Percentiles rank a stretch among this genome's conserved stretches.
Evolutionary conservation across 2,797 vertebrate genomes (phyloP).

Genomic region (Agapornis canus): DNA sequence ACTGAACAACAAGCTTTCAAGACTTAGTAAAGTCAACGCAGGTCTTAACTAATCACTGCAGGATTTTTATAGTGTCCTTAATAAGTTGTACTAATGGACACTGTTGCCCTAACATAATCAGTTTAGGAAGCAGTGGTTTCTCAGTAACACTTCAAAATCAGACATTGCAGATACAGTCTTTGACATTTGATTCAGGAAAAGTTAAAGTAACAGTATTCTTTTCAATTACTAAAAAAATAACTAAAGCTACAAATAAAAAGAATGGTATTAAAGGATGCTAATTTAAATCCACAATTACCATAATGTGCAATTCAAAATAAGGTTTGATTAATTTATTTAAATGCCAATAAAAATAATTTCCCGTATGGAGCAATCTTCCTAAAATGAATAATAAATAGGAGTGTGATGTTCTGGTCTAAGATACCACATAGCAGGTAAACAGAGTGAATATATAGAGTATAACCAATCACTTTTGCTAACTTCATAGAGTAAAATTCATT

Average conservation of each 20-base stretch:
- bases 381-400: slow-evolving; percentile 4
- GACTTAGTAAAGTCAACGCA: neutral
- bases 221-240: neutral
- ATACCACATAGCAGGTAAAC: neutral
- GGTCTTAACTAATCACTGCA: neutral
- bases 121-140: neutral
- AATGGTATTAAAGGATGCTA: neutral
- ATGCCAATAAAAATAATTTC: slow-evolving; percentile 16
- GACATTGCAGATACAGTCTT: neutral
- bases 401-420: neutral
- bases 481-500: neutral
- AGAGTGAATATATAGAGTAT: neutral
- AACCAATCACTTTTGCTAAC: slow-evolving; percentile 9
- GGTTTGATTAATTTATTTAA: slow-evolving; percentile 1
- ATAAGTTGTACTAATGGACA: neutral
- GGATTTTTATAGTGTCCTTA: neutral
- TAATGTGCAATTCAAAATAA: neutral
- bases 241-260: slow-evolving; percentile 2
- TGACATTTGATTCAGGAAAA: neutral
- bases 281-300: slow-evolving; percentile 5
- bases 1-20: neutral
- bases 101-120: neutral
- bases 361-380: neutral
- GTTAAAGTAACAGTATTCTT: neutral
- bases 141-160: neutral